These are phyloP conservation scores for Gymnogyps californianus DNA, from an alignment of 2,113 vertebrate genomes.

Conservation along the genomic window DNA sequence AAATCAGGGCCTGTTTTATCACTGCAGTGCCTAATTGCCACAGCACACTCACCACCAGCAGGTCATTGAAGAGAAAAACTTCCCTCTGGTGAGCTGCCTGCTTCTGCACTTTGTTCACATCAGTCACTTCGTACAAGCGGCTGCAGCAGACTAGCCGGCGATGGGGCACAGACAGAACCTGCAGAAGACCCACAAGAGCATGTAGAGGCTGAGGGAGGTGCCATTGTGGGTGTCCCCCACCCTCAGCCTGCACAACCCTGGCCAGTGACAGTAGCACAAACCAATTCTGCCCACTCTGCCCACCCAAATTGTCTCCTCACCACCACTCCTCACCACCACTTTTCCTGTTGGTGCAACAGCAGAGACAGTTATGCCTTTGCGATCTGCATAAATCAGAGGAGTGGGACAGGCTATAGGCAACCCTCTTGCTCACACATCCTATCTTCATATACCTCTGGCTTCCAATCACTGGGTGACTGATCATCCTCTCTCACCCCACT, in stretches of 20 bases:
- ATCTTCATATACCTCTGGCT: not conserved
- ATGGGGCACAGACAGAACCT: slow-evolving; percentile 95
- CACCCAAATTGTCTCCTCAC: not conserved
- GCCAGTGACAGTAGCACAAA: not conserved
- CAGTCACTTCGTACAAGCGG: slow-evolving; percentile 93
- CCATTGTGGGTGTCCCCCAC: not conserved
- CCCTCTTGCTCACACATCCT: not conserved
- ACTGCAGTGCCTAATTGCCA: not conserved
- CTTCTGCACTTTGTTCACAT: slow-evolving; percentile 95
- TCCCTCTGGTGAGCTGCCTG: slow-evolving; percentile 95
- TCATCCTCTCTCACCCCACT: not conserved
- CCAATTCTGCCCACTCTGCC: not conserved
- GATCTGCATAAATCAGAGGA: not conserved
- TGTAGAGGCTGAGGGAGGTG: not conserved
- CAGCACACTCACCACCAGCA: slow-evolving; percentile 87
- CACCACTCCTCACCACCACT: not conserved
- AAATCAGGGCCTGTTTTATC: not conserved
- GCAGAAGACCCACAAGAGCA: not conserved
- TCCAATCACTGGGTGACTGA: not conserved
- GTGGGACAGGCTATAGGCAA: not conserved
- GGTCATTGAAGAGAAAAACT: slow-evolving; percentile 98
- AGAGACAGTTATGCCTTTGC: not conserved
- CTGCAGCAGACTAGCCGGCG: slow-evolving; percentile 97
- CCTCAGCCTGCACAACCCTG: not conserved
- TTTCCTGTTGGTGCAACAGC: not conserved